phyloP scores from a whole-genome alignment of 2,113 vertebrate genomes.

The Phalacrocorax carbo region DNA sequence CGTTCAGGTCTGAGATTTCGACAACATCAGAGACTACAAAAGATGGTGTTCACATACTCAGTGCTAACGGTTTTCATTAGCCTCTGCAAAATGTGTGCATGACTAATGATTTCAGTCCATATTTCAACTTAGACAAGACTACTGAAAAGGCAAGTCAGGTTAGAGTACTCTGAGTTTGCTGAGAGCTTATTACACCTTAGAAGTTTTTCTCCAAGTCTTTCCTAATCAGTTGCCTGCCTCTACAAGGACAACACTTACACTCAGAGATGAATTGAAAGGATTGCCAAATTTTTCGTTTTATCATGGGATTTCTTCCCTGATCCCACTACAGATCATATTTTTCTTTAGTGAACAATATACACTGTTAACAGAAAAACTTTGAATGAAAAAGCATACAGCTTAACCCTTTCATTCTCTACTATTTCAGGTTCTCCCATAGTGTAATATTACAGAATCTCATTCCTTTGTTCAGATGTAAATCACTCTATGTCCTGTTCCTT shows the following conservation, averaged over 20 bases:
- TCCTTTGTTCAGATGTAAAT: background rate
- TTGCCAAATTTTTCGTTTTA: background rate
- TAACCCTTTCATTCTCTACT: background rate
- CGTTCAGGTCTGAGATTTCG: background rate
- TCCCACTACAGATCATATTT: background rate
- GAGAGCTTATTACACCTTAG: background rate
- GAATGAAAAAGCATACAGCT: background rate
- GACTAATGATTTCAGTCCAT: background rate
- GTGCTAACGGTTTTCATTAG: background rate
- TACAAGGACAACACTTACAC: background rate
- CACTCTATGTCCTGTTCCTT: background rate
- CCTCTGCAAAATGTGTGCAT: background rate
- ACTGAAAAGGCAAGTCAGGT: background rate
- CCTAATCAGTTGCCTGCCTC: background rate
- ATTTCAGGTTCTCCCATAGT: background rate
- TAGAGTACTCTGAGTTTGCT: background rate
- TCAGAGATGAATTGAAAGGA: background rate
- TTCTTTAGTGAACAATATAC: background rate
- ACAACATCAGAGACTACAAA: background rate
- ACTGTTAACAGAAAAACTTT: background rate
- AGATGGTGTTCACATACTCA: background rate
- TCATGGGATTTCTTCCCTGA: background rate
- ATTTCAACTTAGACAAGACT: background rate
- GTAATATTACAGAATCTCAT: background rate
- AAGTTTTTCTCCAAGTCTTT: background rate